Base-by-base conservation (phyloP, 2,797 vertebrate genomes). In the Sternotherus odoratus region DNA sequence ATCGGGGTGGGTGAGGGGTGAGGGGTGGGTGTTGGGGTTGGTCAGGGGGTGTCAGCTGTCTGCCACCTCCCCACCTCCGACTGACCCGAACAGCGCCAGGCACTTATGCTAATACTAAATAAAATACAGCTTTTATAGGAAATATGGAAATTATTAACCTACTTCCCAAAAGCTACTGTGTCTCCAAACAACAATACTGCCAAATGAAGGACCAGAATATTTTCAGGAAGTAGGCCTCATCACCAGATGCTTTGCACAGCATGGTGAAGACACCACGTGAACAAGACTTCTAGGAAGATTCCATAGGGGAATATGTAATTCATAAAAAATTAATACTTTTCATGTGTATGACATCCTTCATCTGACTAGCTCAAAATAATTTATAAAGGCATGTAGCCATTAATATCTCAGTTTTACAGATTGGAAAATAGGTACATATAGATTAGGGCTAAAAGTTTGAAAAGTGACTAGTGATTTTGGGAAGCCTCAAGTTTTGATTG, bases 141-240 rank as follows among this genome's bases (percentile, higher is more conserved):
- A 93, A 93, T 94, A 94, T 96, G 92, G 93, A 95, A 96, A 95
- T 95, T 86, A 95, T 95, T 96, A 95, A 95, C 96, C 92, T 97
- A 83, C 16, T 93, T 96, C 74, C 26, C 79, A 83, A 83, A 66
- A 89, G 84, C 79, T 92, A 87, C 46, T 24, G 33, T 17, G 30
- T 51, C 79, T 95, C 1, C 1, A 82, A 90, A 91, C 17, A 92
- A 83, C 84, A 23, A 74, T 63, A 80, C 92, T 48, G n/a, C 88
- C 95, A 88, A 86, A 72, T 0, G 5, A 93, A n/a, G 53, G 93
- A 75, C 82, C 83, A 85, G 72, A 79, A 43, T 77, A 89, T 95
- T 72, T 92, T 93, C 79, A 86, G 88, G 80, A 12, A 75, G 53
- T 85, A 94, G 30, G 33, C 88, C 69, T 78, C 75, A 56, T 12